These are phyloP conservation scores for Octodon degus DNA, from an alignment of 2,113 vertebrate genomes.

Conservation along the genomic window DNA sequence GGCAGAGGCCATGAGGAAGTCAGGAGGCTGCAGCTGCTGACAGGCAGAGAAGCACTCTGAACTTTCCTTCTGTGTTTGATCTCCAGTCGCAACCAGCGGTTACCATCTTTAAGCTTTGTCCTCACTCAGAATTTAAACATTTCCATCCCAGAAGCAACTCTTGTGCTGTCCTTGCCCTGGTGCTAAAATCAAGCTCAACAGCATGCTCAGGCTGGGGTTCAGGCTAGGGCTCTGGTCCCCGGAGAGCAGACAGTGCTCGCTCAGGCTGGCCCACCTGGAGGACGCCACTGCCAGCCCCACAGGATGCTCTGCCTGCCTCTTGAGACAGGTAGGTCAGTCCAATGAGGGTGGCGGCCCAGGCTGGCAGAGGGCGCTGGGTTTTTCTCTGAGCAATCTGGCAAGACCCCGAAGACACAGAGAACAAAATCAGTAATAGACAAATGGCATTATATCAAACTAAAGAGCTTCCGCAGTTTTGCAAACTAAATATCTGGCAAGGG, in stretches of 20 bases:
- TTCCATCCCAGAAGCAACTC: slow-evolving; percentile 86
- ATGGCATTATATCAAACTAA: not conserved
- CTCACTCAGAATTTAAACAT: slow-evolving; percentile 77
- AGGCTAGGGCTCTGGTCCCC: slow-evolving; percentile 65
- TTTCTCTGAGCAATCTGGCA: not conserved
- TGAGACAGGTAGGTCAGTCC: not conserved
- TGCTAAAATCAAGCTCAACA: slow-evolving; percentile 65
- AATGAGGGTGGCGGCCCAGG: not conserved
- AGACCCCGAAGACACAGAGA: not conserved
- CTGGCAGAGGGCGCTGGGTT: not conserved
- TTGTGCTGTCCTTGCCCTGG: slow-evolving; percentile 78
- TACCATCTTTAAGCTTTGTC: slow-evolving; percentile 77
- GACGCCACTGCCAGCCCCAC: not conserved
- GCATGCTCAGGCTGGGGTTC: not conserved
- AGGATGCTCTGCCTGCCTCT: not conserved
- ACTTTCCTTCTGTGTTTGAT: slow-evolving; percentile 68
- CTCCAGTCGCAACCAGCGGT: slow-evolving; percentile 86
- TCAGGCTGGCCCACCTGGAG: slow-evolving; percentile 65
- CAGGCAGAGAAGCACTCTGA: slow-evolving; percentile 81
- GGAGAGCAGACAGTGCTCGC: slow-evolving; percentile 29
- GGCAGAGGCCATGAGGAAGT: slow-evolving; percentile 82
- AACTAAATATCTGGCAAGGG: not conserved
- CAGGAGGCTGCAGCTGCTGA: slow-evolving; percentile 78
- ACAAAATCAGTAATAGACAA: not conserved
- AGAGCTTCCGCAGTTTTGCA: not conserved